A percentile compares a stretch with the other conserved stretches of the same genome.
These are phyloP conservation scores for Spatula versicolor DNA, from an alignment of 2,797 vertebrate species.

Conservation along the genomic window DNA sequence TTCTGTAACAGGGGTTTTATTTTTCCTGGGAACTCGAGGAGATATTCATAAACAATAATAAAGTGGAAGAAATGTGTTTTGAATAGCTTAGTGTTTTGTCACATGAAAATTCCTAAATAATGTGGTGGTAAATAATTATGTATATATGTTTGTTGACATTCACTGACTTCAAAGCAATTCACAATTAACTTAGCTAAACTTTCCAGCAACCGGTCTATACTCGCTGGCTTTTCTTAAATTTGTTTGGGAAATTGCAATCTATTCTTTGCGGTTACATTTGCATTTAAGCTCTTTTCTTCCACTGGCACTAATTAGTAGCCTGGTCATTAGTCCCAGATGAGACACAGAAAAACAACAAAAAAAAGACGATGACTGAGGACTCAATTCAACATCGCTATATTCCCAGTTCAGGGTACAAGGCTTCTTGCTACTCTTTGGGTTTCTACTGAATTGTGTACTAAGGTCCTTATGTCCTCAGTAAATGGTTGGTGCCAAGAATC, in stretches of 20 bases:
- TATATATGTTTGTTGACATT: neutral
- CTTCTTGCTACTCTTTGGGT: neutral
- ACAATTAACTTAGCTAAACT: neutral
- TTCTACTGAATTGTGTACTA: neutral
- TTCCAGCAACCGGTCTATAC: neutral
- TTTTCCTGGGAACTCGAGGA: neutral
- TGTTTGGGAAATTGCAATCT: neutral
- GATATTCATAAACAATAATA: neutral
- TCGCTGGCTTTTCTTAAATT: neutral
- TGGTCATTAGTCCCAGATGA: neutral
- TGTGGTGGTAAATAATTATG: neutral
- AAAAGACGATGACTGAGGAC: neutral
- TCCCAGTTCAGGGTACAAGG: neutral
- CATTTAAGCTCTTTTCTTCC: neutral
- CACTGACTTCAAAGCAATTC: slow-evolving; percentile 12
- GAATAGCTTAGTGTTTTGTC: neutral
- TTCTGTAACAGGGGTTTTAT: neutral
- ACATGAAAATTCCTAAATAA: neutral
- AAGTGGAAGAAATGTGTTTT: slow-evolving; percentile 9
- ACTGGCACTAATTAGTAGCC: neutral
- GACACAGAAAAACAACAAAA: neutral
- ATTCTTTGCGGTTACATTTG: neutral
- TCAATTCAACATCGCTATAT: neutral
- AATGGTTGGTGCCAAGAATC: neutral
- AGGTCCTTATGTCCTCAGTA: neutral